Evolutionary conservation across 2,113 vertebrate species (phyloP).

Genomic region (Scomber scombrus): DNA sequence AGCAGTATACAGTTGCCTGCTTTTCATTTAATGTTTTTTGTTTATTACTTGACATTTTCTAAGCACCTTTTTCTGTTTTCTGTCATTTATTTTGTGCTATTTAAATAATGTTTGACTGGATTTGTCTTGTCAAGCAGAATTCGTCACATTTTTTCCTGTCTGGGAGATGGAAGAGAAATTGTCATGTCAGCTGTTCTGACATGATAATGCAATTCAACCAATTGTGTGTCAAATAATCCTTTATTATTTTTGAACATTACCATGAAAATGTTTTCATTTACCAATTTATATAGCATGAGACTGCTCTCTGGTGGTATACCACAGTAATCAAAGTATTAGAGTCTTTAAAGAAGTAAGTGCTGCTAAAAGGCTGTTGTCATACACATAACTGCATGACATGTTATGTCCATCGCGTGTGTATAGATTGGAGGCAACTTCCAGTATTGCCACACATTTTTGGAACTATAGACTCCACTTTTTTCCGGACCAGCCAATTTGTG

Average conservation of each 20-base stretch:
- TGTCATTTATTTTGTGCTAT: background rate
- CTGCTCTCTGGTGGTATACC: constrained; percentile 49
- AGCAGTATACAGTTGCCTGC: too few species aligned
- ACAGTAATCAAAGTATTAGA: background rate
- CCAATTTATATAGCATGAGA: constrained; percentile 1
- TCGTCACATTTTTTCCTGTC: background rate
- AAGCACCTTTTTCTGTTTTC: background rate
- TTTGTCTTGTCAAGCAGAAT: background rate
- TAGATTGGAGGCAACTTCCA: background rate
- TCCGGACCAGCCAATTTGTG: background rate
- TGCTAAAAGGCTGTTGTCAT: background rate
- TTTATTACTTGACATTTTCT: too few species aligned
- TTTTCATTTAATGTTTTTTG: background rate
- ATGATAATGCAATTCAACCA: too few species aligned
- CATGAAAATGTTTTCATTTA: background rate
- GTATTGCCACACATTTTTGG: too few species aligned
- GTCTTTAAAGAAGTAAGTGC: background rate
- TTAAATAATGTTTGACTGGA: background rate
- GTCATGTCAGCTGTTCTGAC: too few species aligned
- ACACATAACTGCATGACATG: background rate
- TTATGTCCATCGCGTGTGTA: background rate
- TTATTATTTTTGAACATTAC: background rate
- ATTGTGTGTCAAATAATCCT: background rate
- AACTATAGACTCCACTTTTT: background rate
- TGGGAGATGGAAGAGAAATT: background rate